Percentiles rank a stretch among this genome's conserved stretches.
These are phyloP conservation scores for Benthosema pterotum DNA, from an alignment of 2,797 vertebrate species.

Conservation along the genomic window DNA sequence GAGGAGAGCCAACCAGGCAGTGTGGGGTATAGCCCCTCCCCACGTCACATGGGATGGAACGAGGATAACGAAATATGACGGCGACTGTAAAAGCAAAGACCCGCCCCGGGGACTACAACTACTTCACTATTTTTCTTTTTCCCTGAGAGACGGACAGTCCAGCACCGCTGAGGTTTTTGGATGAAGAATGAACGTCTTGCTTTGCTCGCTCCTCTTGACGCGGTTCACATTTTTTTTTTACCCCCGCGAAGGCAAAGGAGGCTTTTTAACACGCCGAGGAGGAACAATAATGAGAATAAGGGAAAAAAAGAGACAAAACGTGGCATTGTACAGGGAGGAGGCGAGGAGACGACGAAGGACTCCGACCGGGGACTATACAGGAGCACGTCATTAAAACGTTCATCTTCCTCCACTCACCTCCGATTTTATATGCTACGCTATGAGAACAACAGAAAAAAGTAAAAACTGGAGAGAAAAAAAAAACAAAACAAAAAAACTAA, in stretches of 20 bases:
- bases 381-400: constrained; percentile 50
- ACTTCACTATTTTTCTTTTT: constrained; percentile 6
- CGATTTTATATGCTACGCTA: constrained; percentile 88
- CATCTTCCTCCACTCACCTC: constrained; percentile 55
- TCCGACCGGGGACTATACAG: constrained; percentile 63
- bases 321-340: constrained; percentile 69
- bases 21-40: constrained; percentile 36
- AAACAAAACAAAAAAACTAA: too few species aligned
- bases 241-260: constrained; percentile 24
- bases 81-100: constrained; percentile 42
- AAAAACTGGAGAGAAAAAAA: too few species aligned
- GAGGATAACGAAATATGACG: constrained; percentile 9
- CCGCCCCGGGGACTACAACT: constrained; percentile 41
- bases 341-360: constrained; percentile 52
- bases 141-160: constrained; percentile 44
- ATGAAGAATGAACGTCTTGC: constrained; percentile 60
- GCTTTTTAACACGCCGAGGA: too few species aligned
- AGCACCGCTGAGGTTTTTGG: constrained; percentile 50
- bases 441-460: constrained; percentile 81
- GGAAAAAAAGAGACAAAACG: constrained; percentile 60
- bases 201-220: constrained; percentile 53
- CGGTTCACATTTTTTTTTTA: constrained; percentile 53
- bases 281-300: neutral
- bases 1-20: constrained; percentile 41
- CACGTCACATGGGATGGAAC: constrained; percentile 27